Base-by-base conservation (phyloP, 2,797 vertebrate species). In the Allobates femoralis region DNA sequence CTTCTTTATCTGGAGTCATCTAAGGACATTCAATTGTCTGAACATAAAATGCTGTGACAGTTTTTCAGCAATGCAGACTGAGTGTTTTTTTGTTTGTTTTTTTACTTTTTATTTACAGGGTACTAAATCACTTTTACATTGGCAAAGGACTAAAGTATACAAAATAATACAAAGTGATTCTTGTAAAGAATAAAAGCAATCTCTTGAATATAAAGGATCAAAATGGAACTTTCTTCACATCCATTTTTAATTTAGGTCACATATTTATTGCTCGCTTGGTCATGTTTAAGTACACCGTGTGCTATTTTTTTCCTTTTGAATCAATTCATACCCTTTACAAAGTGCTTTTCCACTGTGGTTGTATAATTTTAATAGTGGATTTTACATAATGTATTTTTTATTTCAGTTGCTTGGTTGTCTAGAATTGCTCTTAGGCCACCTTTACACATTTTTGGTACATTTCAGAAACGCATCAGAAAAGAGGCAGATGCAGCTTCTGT, bases 11-110 rank as follows among this genome's bases (percentile, higher is more conserved):
- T 32, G 34, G 69, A 74, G 69, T 83, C 69, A 83, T 74, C 69
- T 62, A 16, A 83, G 67, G 81, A 74, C 81, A 28, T 46, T 58
- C 21, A 12, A 74, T 46, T 74, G 34, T 58, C 55, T 74, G 55
- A 46, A 75, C 34, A 50, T 83, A 74, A 83, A 58, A 32, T 28
- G 62, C 15, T 74, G 34, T 60, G 81, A 83, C 55, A 75, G 67
- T 4, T 66, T 66, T 51, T 26, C 11, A 73, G 81, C 51, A 56
- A 30, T 60, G 69, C 69, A 50, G 37, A 12, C 18, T 60, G 21
- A 58, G 18, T 74, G 14, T 32, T 55, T 71, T 55, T 53, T 26
- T 67, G 18, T n/a, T 56, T 41, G 34, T n/a, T 21, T 60, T 60
- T 28, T 32, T 7, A 30, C 53, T 15, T n/a, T n/a, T 56, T 37